Conservation (phyloP, 2,797 vertebrate species). For the Euphonia xanthogaster region DNA sequence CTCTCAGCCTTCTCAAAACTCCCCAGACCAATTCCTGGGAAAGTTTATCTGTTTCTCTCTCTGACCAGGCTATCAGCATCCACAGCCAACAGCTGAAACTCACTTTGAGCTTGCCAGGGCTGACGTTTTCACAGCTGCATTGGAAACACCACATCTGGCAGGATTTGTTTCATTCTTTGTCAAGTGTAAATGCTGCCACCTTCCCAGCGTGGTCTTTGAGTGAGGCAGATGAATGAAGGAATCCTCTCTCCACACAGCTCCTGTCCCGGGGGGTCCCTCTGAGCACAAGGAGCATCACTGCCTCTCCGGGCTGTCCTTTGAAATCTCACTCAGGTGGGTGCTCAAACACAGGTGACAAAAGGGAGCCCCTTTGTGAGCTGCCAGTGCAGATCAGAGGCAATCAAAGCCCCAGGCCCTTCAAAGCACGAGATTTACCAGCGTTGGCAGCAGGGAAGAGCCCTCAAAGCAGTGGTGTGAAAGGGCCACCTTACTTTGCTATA, state of each 20-base stretch:
- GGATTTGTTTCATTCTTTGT: background rate
- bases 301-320: background rate
- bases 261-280: background rate
- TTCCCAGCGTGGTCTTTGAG: background rate
- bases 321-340: background rate
- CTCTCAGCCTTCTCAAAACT: background rate
- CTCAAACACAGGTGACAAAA: background rate
- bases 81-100: background rate
- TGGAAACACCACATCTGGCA: background rate
- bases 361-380: background rate
- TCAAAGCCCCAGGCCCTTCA: background rate
- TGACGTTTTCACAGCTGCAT: background rate
- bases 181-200: background rate
- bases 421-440: background rate
- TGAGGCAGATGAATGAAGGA: background rate
- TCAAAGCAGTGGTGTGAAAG: background rate
- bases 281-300: fast-evolving
- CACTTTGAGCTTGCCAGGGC: background rate
- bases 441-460: background rate
- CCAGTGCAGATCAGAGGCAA: background rate
- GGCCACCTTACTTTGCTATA: background rate
- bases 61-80: background rate
- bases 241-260: background rate
- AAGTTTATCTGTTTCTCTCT: background rate
- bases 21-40: background rate